Evolutionary conservation across 2,113 vertebrate species (phyloP).

Genomic region (Callorhinus ursinus): DNA sequence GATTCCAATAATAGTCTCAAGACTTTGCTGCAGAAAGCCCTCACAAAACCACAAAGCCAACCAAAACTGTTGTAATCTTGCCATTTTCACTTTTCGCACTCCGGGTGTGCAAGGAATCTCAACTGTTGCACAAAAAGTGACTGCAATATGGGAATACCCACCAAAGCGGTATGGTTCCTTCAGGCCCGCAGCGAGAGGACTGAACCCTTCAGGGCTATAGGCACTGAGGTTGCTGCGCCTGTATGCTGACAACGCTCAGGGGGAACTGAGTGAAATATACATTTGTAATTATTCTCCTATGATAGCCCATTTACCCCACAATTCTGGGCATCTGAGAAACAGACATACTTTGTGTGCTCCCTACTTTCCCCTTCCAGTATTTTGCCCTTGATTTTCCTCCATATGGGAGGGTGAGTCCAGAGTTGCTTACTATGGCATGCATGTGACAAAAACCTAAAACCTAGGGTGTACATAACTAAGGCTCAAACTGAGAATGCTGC

Average conservation of each 20-base stretch:
- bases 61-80: neutral
- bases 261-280: neutral
- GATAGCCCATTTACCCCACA: neutral
- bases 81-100: neutral
- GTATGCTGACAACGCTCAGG: neutral
- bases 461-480: neutral
- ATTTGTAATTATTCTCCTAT: neutral
- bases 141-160: neutral
- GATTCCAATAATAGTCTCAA: neutral
- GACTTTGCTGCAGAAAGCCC: neutral
- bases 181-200: fast-evolving
- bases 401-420: neutral
- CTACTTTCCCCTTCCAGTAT: too few relatives aligned
- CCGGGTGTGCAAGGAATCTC: fast-evolving
- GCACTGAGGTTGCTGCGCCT: fast-evolving
- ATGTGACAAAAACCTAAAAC: neutral
- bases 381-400: neutral
- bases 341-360: neutral
- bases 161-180: neutral
- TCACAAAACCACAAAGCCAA: neutral
- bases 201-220: fast-evolving
- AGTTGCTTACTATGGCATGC: neutral
- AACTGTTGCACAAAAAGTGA: neutral
- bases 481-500: neutral
- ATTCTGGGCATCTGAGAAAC: neutral